phyloP scores from a whole-genome alignment of 2,888 invertebrate genomes.

The Villa cingulata region DNA sequence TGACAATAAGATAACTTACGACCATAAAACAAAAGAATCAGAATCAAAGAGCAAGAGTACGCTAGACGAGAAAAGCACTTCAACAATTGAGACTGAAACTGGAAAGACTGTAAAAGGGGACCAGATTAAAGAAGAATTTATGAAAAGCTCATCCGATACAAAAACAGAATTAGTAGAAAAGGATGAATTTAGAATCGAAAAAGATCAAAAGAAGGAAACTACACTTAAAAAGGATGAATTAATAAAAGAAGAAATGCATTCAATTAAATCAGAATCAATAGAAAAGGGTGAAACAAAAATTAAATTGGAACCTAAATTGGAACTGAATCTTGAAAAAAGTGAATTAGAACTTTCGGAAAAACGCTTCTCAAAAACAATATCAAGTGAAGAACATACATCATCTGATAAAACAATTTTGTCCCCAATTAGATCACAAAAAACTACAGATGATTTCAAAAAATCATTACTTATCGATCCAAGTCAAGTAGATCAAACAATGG shows the following conservation, averaged over 20 bases:
- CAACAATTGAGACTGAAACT: neutral
- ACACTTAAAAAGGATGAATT: slow-evolving; percentile 1
- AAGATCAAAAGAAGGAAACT: neutral
- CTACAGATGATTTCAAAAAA: slow-evolving; percentile 20
- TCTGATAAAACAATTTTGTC: no score
- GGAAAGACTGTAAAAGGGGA: neutral
- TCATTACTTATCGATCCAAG: slow-evolving; percentile 33
- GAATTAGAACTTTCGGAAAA: slow-evolving; percentile 33
- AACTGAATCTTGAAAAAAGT: slow-evolving; percentile 29
- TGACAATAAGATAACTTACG: slow-evolving; percentile 7
- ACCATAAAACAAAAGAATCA: neutral
- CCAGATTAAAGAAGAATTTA: neutral
- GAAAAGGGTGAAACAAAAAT: slow-evolving; percentile 5
- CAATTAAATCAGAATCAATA: slow-evolving; percentile 2
- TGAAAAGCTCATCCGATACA: no score
- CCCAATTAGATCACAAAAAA: no score
- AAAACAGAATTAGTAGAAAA: neutral
- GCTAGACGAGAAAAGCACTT: neutral
- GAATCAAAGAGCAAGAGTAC: neutral
- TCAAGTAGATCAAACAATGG: slow-evolving; percentile 42
- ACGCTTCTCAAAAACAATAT: slow-evolving; percentile 8
- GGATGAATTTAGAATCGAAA: neutral
- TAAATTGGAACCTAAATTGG: slow-evolving; percentile 19
- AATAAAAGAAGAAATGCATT: neutral
- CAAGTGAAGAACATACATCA: slow-evolving; percentile 12